Evolutionary conservation across 2,113 vertebrate genomes (phyloP).

Genomic region (Ranitomeya imitator): DNA sequence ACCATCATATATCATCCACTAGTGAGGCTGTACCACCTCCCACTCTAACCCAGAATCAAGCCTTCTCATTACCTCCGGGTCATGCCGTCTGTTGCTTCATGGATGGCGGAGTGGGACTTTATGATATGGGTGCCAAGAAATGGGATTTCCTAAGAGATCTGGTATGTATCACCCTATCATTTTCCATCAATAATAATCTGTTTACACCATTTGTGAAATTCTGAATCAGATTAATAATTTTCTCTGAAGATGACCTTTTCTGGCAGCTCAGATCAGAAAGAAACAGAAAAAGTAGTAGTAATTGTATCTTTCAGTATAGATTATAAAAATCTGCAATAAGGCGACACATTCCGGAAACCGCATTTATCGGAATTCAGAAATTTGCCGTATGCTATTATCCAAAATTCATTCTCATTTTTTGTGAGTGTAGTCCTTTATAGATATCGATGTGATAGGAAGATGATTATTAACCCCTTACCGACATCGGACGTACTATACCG

Average conservation of each 20-base stretch:
- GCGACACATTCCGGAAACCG: no score
- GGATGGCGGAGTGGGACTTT: constrained; percentile 95
- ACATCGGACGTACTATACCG: no score
- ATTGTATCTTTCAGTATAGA: no score
- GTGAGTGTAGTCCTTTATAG: neutral
- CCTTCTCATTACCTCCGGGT: constrained; percentile 92
- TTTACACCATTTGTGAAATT: neutral
- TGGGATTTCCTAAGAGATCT: constrained; percentile 97
- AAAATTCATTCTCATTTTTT: neutral
- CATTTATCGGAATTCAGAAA: no score
- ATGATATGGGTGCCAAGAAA: constrained; percentile 93
- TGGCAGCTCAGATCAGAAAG: no score
- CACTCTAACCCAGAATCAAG: constrained; percentile 84
- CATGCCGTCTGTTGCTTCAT: constrained; percentile 95
- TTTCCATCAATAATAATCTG: neutral
- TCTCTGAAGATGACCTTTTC: neutral
- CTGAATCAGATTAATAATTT: neutral
- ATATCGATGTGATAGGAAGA: neutral
- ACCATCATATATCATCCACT: constrained; percentile 89
- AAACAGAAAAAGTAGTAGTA: no score
- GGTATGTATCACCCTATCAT: constrained; percentile 73
- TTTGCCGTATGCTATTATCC: no score
- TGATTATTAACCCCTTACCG: no score
- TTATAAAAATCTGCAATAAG: no score
- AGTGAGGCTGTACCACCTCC: constrained; percentile 94